Evolutionary conservation across 2,797 vertebrate genomes (phyloP).

Genomic region (Rhynchonycteris naso): DNA sequence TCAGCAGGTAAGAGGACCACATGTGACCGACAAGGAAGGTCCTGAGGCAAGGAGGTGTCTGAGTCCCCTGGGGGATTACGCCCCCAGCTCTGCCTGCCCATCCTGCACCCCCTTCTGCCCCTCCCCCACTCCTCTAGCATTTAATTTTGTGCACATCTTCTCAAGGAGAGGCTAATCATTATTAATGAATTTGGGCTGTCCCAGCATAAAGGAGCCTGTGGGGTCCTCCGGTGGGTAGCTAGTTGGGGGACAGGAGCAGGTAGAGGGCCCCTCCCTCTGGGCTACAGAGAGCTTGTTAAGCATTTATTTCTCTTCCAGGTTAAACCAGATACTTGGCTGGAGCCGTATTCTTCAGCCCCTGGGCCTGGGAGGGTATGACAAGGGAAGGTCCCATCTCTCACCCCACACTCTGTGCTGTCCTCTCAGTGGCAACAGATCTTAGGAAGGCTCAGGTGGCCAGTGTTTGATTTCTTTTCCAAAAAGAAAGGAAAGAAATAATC

Average conservation of each 20-base stretch:
- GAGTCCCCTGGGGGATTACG: no score
- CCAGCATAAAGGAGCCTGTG: not conserved
- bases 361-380: accelerated
- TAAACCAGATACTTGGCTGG: not conserved
- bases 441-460: not conserved
- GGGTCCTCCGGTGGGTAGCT: not conserved
- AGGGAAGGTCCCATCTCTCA: no score
- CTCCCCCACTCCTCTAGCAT: not conserved
- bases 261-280: not conserved
- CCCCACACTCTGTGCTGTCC: not conserved
- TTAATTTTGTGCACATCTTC: conserved; percentile 49
- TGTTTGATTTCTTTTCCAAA: conserved; percentile 50
- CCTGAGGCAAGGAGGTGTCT: not conserved
- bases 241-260: not conserved
- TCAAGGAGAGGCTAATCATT: conserved; percentile 51
- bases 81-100: not conserved
- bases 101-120: accelerated
- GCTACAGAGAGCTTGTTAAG: not conserved
- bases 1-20: not conserved
- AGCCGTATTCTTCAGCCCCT: not conserved
- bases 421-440: not conserved
- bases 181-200: conserved; percentile 63
- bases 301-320: not conserved
- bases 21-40: not conserved
- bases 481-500: not conserved